These are phyloP conservation scores for Phoebastria nigripes DNA, from an alignment of 2,797 vertebrate species.

Conservation along the genomic window DNA sequence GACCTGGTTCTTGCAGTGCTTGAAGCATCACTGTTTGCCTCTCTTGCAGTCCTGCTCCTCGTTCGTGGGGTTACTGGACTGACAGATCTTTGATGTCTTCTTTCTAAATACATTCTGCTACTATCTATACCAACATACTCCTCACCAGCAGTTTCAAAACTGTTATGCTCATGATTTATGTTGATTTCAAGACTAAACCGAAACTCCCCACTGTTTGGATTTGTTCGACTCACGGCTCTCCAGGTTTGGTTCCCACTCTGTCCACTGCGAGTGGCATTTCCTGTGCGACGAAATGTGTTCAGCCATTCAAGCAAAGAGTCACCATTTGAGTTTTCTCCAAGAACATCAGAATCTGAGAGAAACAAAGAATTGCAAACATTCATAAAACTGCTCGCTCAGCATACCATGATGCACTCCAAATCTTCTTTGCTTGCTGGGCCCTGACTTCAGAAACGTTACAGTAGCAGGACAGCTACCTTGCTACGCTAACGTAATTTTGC, in stretches of 20 bases:
- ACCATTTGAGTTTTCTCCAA: slow-evolving; percentile 82
- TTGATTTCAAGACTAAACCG: slow-evolving; percentile 96
- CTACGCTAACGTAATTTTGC: accelerated
- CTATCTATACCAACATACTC: slow-evolving; percentile 44
- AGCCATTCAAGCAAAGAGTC: slow-evolving; percentile 93
- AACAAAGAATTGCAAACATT: slow-evolving; percentile 26
- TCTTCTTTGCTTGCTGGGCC: background rate
- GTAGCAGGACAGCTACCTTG: background rate
- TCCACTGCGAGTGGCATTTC: slow-evolving; percentile 90
- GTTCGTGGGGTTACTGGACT: slow-evolving; percentile 67
- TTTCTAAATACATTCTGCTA: slow-evolving; percentile 29
- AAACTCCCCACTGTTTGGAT: slow-evolving; percentile 93
- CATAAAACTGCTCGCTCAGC: background rate
- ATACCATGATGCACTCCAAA: background rate
- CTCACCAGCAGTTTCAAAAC: slow-evolving; percentile 46
- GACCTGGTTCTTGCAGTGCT: slow-evolving; percentile 44
- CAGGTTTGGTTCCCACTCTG: slow-evolving; percentile 96
- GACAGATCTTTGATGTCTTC: slow-evolving; percentile 30
- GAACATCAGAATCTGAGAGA: slow-evolving; percentile 81
- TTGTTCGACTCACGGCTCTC: slow-evolving; percentile 93
- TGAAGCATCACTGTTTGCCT: background rate
- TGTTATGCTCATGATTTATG: slow-evolving; percentile 90
- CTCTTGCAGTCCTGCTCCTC: slow-evolving; percentile 62
- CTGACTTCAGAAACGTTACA: background rate
- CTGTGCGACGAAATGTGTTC: slow-evolving; percentile 89